These are phyloP conservation scores for Regulus satrapa DNA, from an alignment of 2,113 vertebrate genomes.

Conservation along the genomic window DNA sequence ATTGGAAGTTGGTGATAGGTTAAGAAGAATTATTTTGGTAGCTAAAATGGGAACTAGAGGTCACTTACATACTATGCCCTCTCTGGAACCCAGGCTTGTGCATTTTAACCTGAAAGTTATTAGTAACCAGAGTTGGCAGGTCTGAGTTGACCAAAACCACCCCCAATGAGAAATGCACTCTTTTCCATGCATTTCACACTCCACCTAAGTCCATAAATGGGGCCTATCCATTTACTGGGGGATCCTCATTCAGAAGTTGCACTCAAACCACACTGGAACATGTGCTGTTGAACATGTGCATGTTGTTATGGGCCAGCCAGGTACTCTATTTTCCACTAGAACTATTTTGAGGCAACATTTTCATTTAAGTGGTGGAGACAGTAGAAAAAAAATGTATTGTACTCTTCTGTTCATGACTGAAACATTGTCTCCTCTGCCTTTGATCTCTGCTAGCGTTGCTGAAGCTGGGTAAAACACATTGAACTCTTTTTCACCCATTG, in stretches of 20 bases:
- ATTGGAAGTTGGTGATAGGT: not conserved
- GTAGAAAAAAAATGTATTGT: not conserved
- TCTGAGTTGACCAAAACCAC: not conserved
- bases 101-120: not conserved
- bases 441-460: not conserved
- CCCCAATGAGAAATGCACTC: not conserved
- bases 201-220: not conserved
- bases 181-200: not conserved
- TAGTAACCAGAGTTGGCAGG: not conserved
- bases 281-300: not conserved
- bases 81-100: not conserved
- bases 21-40: not conserved
- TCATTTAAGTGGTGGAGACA: not conserved
- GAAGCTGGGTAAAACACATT: not conserved
- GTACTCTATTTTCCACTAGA: not conserved
- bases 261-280: not conserved
- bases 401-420: not conserved
- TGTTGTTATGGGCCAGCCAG: not conserved
- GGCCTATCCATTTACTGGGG: not conserved
- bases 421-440: not conserved
- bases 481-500: not conserved
- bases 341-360: not conserved
- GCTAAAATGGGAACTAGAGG: not conserved
- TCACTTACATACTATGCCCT: fast-evolving
- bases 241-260: not conserved